A percentile compares a stretch with the other conserved stretches of the same genome.
Conservation (phyloP, 2,113 vertebrate genomes). For the Cryptotis parvus region DNA sequence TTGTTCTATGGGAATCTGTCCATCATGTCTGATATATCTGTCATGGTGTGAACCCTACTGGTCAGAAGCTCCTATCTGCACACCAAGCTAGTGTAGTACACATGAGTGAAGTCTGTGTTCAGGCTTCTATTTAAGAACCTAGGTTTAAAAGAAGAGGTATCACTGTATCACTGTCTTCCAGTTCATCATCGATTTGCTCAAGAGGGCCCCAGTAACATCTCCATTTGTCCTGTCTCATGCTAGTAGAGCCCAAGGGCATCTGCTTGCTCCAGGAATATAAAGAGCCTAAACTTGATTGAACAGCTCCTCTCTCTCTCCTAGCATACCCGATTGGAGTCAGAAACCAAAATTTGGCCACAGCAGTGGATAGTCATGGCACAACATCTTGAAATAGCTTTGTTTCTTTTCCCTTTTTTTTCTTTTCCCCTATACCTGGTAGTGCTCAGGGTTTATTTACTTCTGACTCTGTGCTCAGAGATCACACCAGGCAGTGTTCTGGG, state of each 20-base stretch:
- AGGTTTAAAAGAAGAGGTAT: not conserved
- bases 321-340: not conserved
- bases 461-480: too few relatives aligned
- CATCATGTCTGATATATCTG: not conserved
- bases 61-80: not conserved
- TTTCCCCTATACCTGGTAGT: too few relatives aligned
- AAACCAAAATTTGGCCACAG: not conserved
- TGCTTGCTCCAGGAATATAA: too few relatives aligned
- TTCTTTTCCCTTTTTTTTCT: too few relatives aligned
- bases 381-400: not conserved
- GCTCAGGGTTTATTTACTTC: too few relatives aligned
- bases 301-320: not conserved
- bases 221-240: too few relatives aligned
- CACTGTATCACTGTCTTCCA: too few relatives aligned
- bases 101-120: too few relatives aligned
- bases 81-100: not conserved
- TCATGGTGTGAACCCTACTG: not conserved
- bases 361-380: not conserved
- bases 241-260: too few relatives aligned
- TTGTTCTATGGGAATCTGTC: not conserved
- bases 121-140: not conserved
- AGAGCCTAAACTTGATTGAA: not conserved
- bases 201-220: too few relatives aligned
- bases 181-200: too few relatives aligned
- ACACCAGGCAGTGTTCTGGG: too few relatives aligned